phyloP scores from a whole-genome alignment of 1,140 invertebrate genomes.

The Aphaenogaster floridana region DNA sequence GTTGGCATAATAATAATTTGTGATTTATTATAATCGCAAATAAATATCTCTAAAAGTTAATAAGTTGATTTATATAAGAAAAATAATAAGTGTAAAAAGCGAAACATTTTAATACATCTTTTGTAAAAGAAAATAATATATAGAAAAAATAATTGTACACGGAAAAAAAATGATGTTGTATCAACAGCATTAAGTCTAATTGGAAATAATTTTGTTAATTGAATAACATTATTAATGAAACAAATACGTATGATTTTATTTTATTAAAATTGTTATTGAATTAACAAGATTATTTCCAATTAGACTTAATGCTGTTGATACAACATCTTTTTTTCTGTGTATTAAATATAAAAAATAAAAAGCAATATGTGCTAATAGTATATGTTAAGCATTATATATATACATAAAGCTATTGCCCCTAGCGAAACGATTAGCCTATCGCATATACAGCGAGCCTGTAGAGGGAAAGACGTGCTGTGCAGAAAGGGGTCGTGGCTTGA shows the following conservation, averaged over 20 bases:
- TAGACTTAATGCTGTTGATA: too few species aligned
- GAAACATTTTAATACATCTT: neutral
- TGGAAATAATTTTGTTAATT: too few species aligned
- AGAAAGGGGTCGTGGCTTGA: conserved; percentile 30
- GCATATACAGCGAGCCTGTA: conserved; percentile 13
- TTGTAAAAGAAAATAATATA: neutral
- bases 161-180: too few species aligned
- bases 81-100: neutral
- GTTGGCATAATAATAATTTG: neutral
- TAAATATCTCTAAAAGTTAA: neutral
- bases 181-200: too few species aligned
- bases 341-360: conserved; percentile 1
- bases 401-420: neutral
- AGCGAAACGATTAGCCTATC: conserved; percentile 43
- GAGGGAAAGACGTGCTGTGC: neutral
- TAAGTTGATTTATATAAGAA: neutral
- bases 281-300: too few species aligned
- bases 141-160: neutral
- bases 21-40: neutral
- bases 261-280: too few species aligned
- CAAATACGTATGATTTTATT: too few species aligned
- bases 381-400: neutral
- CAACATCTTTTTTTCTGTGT: neutral
- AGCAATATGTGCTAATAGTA: conserved; percentile 1
- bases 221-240: too few species aligned